Percentiles rank a stretch among this genome's conserved stretches.
These are phyloP conservation scores for Dicrostonyx torquatus DNA, from an alignment of 2,797 vertebrate species.

Conservation along the genomic window DNA sequence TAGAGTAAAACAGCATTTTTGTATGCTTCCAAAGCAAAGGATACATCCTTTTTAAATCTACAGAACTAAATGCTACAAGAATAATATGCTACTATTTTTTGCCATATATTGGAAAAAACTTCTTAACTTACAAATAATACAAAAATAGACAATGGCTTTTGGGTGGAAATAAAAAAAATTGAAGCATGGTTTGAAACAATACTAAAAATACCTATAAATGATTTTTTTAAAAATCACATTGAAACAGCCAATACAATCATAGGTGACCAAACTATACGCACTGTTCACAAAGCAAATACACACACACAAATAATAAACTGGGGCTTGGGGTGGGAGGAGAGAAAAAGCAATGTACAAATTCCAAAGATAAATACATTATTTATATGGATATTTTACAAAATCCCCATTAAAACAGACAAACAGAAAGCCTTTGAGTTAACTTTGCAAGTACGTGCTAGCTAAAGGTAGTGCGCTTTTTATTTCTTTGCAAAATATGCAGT, in stretches of 20 bases:
- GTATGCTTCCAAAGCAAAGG: slow-evolving; percentile 95
- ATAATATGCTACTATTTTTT: slow-evolving; percentile 97
- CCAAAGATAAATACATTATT: slow-evolving; percentile 99
- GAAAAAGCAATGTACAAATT: slow-evolving; percentile 96
- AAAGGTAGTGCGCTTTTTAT: slow-evolving; percentile 92
- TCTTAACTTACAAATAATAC: slow-evolving; percentile 98
- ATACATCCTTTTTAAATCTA: slow-evolving; percentile 96
- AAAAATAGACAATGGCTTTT: slow-evolving; percentile 98
- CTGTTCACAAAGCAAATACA: slow-evolving; percentile 95
- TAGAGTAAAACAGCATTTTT: slow-evolving; percentile 95
- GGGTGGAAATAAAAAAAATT: slow-evolving; percentile 92
- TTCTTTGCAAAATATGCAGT: slow-evolving; percentile 91
- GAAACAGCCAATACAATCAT: slow-evolving; percentile 94
- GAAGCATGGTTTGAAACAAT: slow-evolving; percentile 93
- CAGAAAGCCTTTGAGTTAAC: slow-evolving; percentile 88
- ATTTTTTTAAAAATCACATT: slow-evolving; percentile 94
- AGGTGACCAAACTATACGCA: slow-evolving; percentile 92
- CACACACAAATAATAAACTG: slow-evolving; percentile 93
- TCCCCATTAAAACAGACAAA: slow-evolving; percentile 90
- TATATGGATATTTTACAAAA: slow-evolving; percentile 98
- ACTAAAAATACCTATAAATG: slow-evolving; percentile 90
- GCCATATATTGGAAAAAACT: slow-evolving; percentile 95
- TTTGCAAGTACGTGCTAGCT: slow-evolving; percentile 90
- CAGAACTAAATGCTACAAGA: slow-evolving; percentile 98
- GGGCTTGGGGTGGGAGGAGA: slow-evolving; percentile 77